These are phyloP conservation scores for Dipodomys merriami DNA, from an alignment of 2,113 vertebrate species.

Conservation along the genomic window DNA sequence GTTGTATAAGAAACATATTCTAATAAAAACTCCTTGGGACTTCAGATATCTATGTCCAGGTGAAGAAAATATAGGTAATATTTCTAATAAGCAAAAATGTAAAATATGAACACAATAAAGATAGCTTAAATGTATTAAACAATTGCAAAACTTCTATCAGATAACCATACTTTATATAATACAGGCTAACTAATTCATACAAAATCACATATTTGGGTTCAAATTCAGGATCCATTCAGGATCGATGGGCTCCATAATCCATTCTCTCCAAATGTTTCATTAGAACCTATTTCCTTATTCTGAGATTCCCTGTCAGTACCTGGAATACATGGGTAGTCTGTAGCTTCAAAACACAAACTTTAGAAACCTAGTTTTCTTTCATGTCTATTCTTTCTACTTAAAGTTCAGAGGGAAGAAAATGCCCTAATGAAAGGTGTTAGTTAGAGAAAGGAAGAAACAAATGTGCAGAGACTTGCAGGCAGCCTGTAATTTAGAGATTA, in stretches of 20 bases:
- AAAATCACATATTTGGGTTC: not conserved
- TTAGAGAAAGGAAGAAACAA: not conserved
- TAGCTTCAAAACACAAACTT: not conserved
- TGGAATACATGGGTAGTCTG: not conserved
- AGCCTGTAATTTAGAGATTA: constrained; percentile 53
- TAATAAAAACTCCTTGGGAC: not conserved
- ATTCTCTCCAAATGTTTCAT: not conserved
- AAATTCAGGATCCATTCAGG: not conserved
- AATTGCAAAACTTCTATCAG: not conserved
- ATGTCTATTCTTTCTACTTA: not conserved
- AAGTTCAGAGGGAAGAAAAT: not conserved
- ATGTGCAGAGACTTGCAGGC: not conserved
- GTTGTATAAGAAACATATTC: not conserved
- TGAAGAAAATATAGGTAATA: not conserved
- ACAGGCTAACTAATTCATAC: not conserved
- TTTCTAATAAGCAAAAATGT: not conserved
- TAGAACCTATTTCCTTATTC: not conserved
- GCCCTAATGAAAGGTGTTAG: not conserved
- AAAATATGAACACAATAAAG: not conserved
- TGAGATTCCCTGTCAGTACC: not conserved
- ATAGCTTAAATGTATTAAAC: not conserved
- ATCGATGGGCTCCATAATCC: not conserved
- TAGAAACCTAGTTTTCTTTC: not conserved
- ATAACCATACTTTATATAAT: not conserved
- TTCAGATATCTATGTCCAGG: not conserved